These are phyloP conservation scores for Epinotia ramella DNA, from an alignment of 2,888 invertebrate species.

Conservation along the genomic window DNA sequence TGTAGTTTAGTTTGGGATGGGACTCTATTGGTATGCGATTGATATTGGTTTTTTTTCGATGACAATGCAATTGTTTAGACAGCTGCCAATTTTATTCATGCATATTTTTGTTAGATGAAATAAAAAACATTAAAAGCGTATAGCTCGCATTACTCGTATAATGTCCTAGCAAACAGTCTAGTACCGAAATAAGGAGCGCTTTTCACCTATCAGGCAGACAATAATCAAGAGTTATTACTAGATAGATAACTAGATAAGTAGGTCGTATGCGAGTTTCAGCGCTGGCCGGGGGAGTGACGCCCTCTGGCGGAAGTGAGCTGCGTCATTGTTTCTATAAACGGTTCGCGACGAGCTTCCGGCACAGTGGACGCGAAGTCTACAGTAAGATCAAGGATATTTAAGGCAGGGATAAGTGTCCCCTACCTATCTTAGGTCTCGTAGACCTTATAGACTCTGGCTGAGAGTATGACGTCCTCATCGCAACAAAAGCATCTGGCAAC, in stretches of 20 bases:
- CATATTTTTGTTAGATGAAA: not conserved
- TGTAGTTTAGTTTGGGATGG: too few relatives aligned
- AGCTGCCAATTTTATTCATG: not conserved
- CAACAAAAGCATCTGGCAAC: too few relatives aligned
- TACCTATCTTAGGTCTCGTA: too few relatives aligned
- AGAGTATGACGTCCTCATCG: too few relatives aligned
- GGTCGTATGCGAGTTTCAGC: conserved; percentile 36
- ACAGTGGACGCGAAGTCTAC: conserved; percentile 12
- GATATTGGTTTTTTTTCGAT: not conserved
- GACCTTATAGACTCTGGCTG: too few relatives aligned
- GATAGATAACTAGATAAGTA: conserved; percentile 37
- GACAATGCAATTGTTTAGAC: not conserved
- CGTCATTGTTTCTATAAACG: conserved; percentile 65
- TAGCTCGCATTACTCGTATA: too few relatives aligned
- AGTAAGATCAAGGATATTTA: conserved; percentile 11
- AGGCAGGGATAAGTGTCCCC: too few relatives aligned
- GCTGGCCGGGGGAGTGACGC: conserved; percentile 49
- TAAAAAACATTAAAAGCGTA: too few relatives aligned
- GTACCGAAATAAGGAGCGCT: not conserved
- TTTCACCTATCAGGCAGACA: not conserved
- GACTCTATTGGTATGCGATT: too few relatives aligned
- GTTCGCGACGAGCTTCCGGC: conserved; percentile 54
- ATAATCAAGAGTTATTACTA: conserved; percentile 25
- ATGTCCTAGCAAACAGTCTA: not conserved
- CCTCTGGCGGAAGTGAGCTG: conserved; percentile 52